Evolutionary conservation across 2,888 invertebrate species (phyloP).

Genomic region (Hecatera dysodea): DNA sequence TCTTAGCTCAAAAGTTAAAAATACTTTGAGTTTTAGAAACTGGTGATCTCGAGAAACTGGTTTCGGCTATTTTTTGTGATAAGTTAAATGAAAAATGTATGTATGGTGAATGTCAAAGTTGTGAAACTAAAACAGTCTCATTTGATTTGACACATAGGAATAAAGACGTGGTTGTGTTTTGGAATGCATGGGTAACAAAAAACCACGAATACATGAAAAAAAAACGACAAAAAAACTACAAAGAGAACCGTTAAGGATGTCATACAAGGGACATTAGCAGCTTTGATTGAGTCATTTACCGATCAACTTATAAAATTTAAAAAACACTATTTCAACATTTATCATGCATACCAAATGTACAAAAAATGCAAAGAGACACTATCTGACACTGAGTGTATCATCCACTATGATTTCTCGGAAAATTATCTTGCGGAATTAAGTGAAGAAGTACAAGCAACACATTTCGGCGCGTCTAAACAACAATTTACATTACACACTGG

Average conservation of each 20-base stretch:
- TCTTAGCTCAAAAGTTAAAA: conserved; percentile 18
- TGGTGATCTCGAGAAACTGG: conserved; percentile 18
- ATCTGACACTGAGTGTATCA: conserved; percentile 14
- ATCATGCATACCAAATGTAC: conserved; percentile 30
- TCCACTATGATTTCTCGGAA: conserved; percentile 48
- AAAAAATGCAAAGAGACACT: conserved; percentile 19
- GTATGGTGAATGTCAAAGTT: conserved; percentile 18
- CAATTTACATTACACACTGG: conserved; percentile 44
- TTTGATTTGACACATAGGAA: conserved; percentile 14
- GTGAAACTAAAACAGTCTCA: conserved; percentile 17
- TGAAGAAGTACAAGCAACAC: conserved; percentile 51
- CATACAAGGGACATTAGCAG: conserved; percentile 19
- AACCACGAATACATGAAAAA: conserved; percentile 21
- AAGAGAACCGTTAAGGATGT: conserved; percentile 14
- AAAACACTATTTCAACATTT: conserved; percentile 29
- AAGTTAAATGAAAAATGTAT: conserved; percentile 15
- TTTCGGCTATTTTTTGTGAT: conserved; percentile 25
- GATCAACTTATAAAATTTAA: conserved; percentile 24
- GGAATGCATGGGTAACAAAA: conserved; percentile 16
- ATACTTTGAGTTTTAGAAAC: conserved; percentile 15
- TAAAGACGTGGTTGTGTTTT: conserved; percentile 18
- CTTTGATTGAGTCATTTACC: conserved; percentile 5
- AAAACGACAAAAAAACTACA: conserved; percentile 9
- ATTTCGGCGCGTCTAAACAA: conserved; percentile 45
- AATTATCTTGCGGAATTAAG: conserved; percentile 47